Base-by-base conservation (phyloP, 2,797 vertebrate genomes). In the Alfaro cultratus region DNA sequence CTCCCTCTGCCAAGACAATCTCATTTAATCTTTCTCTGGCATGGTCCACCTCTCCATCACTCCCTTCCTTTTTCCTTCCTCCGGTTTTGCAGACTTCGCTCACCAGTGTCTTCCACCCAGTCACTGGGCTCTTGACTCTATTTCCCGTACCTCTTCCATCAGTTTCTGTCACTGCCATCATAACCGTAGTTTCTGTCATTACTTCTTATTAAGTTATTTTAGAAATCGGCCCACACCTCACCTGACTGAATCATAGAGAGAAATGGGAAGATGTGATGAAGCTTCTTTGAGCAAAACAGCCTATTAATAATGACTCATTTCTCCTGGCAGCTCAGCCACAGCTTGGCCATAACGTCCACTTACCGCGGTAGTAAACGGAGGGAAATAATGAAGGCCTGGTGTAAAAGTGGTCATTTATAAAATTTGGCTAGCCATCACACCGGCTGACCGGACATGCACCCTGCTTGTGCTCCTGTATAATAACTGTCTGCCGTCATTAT, bases 401-500 rank as follows among this genome's bases (percentile, higher is more conserved):
- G 83, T 83, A 85, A 89, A 91, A 81, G 85, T 74, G 80, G 76
- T 89, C 89, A 86, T 88, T 90, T 82, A 43, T 85, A 77, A 83
- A 84, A 83, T 79, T 74, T 78, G 49, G 73, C 75, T 51, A 76
- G 15, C 75, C 49, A 13, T 88, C 85, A 87, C 84, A 70, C 80
- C 67, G 53, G 75, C 55, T 18, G 64, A 83, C 75, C 85, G 67
- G 47, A 80, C 74, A 43, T 57, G 36, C 36, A 82, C 83, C 84
- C 91, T 73, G 81, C 89, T 89, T 87, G 76, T 82, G 83, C 78
- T 87, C 74, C 80, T 77, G 78, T 88, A 86, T 85, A 88, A 92
- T 86, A 89, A 87, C 91, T 80, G 92, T 92, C 92, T 82, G 74
- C 77, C 80, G 71, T 84, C 81, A 86, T 95, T 91, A 93, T 86